Evolutionary conservation across 2,888 invertebrate genomes (phyloP).

Genomic region (Philaethria dido): DNA sequence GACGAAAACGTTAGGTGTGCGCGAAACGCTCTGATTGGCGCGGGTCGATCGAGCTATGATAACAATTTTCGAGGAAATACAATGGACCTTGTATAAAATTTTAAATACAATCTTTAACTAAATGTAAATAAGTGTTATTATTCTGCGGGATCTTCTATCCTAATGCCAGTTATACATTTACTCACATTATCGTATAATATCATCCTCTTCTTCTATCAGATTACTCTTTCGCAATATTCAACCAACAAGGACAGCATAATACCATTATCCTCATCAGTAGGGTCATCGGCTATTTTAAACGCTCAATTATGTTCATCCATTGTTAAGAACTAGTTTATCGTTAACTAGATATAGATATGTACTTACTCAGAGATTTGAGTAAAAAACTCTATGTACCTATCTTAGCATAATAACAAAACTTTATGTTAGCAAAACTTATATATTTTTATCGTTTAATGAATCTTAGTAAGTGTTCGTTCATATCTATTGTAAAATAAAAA

Average conservation of each 20-base stretch:
- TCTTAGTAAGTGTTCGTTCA: too few species aligned
- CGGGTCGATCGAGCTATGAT: conserved; percentile 52
- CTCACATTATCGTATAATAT: conserved; percentile 42
- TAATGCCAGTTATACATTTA: conserved; percentile 38
- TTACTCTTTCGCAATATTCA: conserved; percentile 48
- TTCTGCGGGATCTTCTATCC: conserved; percentile 8
- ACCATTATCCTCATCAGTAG: conserved; percentile 41
- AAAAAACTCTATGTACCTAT: too few species aligned
- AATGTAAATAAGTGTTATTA: conserved; percentile 32
- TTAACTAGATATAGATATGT: conserved; percentile 11
- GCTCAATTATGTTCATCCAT: conserved; percentile 30
- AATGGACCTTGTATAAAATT: conserved; percentile 36
- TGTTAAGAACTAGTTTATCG: conserved; percentile 30
- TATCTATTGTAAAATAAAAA: too few species aligned
- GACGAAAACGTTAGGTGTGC: conserved; percentile 39
- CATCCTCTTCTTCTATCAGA: conserved; percentile 54
- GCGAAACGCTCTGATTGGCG: conserved; percentile 63
- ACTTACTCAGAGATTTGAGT: not conserved
- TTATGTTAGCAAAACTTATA: too few species aligned
- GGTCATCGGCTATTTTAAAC: conserved; percentile 37
- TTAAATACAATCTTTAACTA: conserved; percentile 31
- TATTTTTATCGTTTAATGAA: too few species aligned
- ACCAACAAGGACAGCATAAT: conserved; percentile 43
- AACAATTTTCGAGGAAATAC: conserved; percentile 52
- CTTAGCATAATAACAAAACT: too few species aligned